phyloP scores from a whole-genome alignment of 2,888 invertebrate species.

The Opisthograptis luteolata region DNA sequence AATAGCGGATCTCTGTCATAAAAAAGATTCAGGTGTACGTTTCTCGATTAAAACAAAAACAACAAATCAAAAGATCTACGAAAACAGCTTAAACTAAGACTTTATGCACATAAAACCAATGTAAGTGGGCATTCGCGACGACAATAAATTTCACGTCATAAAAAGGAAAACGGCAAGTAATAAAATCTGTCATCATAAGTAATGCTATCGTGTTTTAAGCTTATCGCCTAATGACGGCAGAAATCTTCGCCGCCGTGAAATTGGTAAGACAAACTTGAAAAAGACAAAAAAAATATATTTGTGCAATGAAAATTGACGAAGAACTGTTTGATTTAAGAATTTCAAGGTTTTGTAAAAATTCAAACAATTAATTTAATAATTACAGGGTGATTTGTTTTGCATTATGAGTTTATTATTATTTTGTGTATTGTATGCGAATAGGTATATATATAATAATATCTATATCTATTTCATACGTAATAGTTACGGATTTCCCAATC shows the following conservation, averaged over 20 bases:
- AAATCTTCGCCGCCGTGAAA: slow-evolving; percentile 52
- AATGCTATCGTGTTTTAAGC: slow-evolving; percentile 64
- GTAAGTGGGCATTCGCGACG: slow-evolving; percentile 46
- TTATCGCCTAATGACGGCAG: slow-evolving; percentile 63
- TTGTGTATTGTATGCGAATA: no score
- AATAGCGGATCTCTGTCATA: no score
- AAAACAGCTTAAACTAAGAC: slow-evolving; percentile 10
- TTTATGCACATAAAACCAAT: slow-evolving; percentile 17
- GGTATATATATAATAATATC: no score
- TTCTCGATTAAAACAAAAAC: no score
- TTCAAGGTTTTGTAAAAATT: no score
- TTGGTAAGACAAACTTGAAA: slow-evolving; percentile 55
- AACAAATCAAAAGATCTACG: slow-evolving; percentile 1
- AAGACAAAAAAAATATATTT: slow-evolving; percentile 29
- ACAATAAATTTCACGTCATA: slow-evolving; percentile 68
- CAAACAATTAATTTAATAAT: no score
- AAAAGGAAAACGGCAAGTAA: slow-evolving; percentile 67
- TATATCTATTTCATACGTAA: no score
- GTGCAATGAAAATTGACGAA: not conserved
- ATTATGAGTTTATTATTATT: no score
- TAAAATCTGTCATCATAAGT: slow-evolving; percentile 72
- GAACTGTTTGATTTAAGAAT: no score
- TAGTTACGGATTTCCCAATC: no score
- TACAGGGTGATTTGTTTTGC: no score
- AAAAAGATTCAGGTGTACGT: no score